These are phyloP conservation scores for Leucosticte australis DNA, from an alignment of 2,113 vertebrate species.

Conservation along the genomic window DNA sequence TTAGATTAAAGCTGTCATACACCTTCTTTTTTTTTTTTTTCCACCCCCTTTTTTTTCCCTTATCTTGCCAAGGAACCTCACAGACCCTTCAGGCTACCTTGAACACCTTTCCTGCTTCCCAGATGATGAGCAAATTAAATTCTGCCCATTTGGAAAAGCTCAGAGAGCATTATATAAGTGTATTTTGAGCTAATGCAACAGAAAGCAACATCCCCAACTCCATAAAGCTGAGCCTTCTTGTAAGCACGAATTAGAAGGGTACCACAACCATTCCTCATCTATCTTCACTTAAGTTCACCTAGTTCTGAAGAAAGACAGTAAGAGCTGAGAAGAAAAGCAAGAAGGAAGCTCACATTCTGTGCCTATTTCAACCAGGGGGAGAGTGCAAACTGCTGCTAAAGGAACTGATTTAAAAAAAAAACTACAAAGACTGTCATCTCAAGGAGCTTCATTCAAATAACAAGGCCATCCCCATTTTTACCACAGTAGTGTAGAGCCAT, in stretches of 20 bases:
- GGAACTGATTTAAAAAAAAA: too few relatives aligned
- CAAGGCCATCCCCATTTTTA: background rate
- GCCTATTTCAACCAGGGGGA: background rate
- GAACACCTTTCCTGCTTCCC: background rate
- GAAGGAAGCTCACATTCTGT: background rate
- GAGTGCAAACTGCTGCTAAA: background rate
- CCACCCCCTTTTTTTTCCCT: rapidly evolving
- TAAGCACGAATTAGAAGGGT: background rate
- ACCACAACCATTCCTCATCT: background rate
- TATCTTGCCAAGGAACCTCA: background rate
- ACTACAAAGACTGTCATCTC: background rate
- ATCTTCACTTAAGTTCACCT: background rate
- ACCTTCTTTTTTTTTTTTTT: too few relatives aligned
- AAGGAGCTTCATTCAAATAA: background rate
- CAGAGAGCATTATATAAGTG: background rate
- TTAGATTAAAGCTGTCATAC: background rate
- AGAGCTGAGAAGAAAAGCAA: background rate
- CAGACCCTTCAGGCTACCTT: background rate
- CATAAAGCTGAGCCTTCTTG: background rate
- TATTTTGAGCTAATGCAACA: background rate
- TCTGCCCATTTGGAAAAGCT: background rate
- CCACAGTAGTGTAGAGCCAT: background rate
- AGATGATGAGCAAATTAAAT: background rate
- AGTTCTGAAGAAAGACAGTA: background rate
- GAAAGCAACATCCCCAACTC: background rate